These are phyloP conservation scores for Phocides pigmalion DNA, from an alignment of 1,140 invertebrate species.

Conservation along the genomic window DNA sequence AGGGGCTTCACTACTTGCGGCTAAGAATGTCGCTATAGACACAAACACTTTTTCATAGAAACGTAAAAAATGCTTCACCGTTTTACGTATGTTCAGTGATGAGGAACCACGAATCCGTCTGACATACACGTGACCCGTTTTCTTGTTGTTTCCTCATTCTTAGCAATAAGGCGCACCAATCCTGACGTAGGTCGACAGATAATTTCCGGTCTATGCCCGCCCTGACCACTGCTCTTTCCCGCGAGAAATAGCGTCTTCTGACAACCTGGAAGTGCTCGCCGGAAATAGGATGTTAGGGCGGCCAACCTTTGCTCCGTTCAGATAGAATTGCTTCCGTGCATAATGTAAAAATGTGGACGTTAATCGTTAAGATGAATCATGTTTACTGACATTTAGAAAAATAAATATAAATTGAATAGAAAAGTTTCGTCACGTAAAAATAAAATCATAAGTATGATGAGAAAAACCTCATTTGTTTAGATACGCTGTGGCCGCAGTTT, in stretches of 20 bases:
- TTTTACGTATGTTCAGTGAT: too few relatives aligned
- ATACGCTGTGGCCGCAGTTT: too few relatives aligned
- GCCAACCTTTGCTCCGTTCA: constrained; percentile 53
- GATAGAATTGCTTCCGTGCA: constrained; percentile 62
- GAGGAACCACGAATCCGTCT: neutral
- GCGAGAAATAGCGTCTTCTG: constrained; percentile 52
- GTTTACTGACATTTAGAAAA: neutral
- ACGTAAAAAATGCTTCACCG: too few relatives aligned
- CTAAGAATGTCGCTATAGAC: too few relatives aligned
- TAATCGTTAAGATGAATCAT: neutral
- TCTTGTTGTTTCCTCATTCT: constrained; percentile 36
- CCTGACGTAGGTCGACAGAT: constrained; percentile 68
- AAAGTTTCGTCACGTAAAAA: too few relatives aligned
- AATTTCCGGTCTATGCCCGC: constrained; percentile 63
- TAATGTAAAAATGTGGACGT: constrained; percentile 9
- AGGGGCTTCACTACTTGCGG: too few relatives aligned
- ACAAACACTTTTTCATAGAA: too few relatives aligned
- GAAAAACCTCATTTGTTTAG: too few relatives aligned
- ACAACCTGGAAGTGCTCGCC: constrained; percentile 60
- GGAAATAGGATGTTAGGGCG: constrained; percentile 72
- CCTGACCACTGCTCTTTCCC: constrained; percentile 63
- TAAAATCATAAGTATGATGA: too few relatives aligned
- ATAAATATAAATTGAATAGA: too few relatives aligned
- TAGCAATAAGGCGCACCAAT: constrained; percentile 42
- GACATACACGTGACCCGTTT: neutral